Evolutionary conservation across 2,797 vertebrate species (phyloP).

Genomic region (Chromobotia macracanthus): DNA sequence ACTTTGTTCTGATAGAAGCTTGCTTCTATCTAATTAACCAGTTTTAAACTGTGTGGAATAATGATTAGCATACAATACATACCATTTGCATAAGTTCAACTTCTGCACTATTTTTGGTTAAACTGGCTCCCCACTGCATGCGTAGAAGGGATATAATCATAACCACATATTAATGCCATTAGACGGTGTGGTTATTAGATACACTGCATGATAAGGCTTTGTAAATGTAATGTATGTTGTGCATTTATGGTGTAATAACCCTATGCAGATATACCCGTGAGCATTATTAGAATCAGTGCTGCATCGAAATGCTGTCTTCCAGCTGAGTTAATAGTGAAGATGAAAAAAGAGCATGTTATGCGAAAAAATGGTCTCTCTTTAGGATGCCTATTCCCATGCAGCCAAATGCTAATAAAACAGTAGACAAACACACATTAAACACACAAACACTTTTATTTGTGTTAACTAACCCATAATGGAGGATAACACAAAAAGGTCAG

Average conservation of each 20-base stretch:
- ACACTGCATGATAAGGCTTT: background rate
- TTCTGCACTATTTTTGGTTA: slow-evolving; percentile 14
- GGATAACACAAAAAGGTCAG: background rate
- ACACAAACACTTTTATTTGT: background rate
- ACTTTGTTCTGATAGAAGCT: background rate
- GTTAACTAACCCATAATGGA: background rate
- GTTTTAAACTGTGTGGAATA: background rate
- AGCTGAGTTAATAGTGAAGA: background rate
- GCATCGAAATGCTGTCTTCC: background rate
- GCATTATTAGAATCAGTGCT: slow-evolving; percentile 17
- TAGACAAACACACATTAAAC: background rate
- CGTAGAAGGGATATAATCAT: background rate
- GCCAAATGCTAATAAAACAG: background rate
- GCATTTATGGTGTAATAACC: background rate
- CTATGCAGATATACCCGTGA: background rate
- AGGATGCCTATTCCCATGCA: background rate
- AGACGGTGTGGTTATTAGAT: slow-evolving; percentile 18
- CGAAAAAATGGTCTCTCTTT: background rate
- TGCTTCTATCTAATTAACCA: slow-evolving; percentile 20
- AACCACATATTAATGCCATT: background rate
- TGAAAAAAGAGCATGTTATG: background rate
- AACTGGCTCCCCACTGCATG: background rate
- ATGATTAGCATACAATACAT: slow-evolving; percentile 3
- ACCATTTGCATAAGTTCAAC: background rate
- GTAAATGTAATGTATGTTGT: background rate